A percentile compares a stretch with the other conserved stretches of the same genome.
Conservation (phyloP, 2,888 invertebrate species). For the Bedellia somnulentella region DNA sequence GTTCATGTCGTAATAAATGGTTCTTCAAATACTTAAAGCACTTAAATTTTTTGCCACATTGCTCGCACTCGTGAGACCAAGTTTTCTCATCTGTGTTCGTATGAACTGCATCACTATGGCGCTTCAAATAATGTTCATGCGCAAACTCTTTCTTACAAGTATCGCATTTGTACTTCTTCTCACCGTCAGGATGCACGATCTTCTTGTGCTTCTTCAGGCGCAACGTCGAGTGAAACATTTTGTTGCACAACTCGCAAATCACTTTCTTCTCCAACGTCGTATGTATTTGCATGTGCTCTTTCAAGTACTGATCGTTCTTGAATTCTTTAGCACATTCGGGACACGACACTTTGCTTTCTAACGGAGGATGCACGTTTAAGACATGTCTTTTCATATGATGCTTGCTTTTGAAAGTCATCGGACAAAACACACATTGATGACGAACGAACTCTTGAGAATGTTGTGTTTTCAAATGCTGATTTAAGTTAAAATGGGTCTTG, state of each 20-base stretch:
- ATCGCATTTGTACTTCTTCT: constrained; percentile 39
- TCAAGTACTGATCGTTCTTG: constrained; percentile 47
- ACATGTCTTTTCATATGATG: constrained; percentile 52
- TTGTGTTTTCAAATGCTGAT: constrained; percentile 37
- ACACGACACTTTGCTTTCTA: constrained; percentile 46
- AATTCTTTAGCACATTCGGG: constrained; percentile 48
- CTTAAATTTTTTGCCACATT: constrained; percentile 48
- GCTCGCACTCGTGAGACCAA: constrained; percentile 38
- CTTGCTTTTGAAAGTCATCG: constrained; percentile 44
- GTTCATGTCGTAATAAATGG: constrained; percentile 44
- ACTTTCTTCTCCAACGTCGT: constrained; percentile 39
- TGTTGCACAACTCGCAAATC: constrained; percentile 45
- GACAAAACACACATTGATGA: constrained; percentile 45
- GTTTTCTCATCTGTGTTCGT: constrained; percentile 36
- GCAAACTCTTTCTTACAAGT: constrained; percentile 49
- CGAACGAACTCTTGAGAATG: constrained; percentile 36
- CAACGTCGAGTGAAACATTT: constrained; percentile 38
- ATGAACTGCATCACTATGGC: constrained; percentile 41
- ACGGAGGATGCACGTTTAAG: constrained; percentile 43
- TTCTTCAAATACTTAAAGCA: constrained; percentile 41
- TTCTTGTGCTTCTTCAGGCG: constrained; percentile 49
- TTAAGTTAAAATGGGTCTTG: constrained; percentile 36
- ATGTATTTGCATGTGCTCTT: constrained; percentile 50
- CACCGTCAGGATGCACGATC: constrained; percentile 37
- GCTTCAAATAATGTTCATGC: constrained; percentile 36